Base-by-base conservation (phyloP, 2,797 vertebrate genomes). In the Aphelocoma californica region DNA sequence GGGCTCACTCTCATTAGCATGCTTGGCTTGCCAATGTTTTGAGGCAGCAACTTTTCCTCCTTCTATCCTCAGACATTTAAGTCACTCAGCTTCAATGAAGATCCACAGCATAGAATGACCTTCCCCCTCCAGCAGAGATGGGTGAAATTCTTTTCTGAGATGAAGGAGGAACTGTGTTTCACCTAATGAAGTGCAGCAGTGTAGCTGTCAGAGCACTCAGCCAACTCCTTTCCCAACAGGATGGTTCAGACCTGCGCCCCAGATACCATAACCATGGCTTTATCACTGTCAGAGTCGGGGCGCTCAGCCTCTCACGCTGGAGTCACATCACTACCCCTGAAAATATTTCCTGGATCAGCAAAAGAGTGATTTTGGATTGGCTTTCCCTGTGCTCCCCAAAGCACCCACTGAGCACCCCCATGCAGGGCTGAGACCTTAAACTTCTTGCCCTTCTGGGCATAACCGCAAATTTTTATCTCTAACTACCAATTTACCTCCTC, bases 261-360 rank as follows among this genome's bases (percentile, higher is more conserved):
- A n/a, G 57, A 36, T 9, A 9, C 20, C 6, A 2, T 8, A 18
- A 15, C 6, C 24, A 4, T 1, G 14, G 32, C 31, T 58, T 31
- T 72, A 31, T 21, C 23, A 4, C 34, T 3, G 1, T 14, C 57
- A 53, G 9, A 17, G 24, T 6, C 0, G 0, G 12, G 18, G 24
- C 25, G 16, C 61, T 70, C 60, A 38, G 58, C 67, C 31, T 44
- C 42, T 44, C 42, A 28, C 1, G 2, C 32, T 31, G 11, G 38
- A 64, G 12, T 32, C 51, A 12, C 8, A 18, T 20, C 23, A 12
- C 14, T 36, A 18, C 10, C 48, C 15, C 72, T 11, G 34, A 54
- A 23, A 88, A 90, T 61, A 58, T 6, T 29, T 21, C 4, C 36
- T 62, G 34, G 16, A 42, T 40, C 3, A 3, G 34, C n/a, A 8